Evolutionary conservation across 2,888 invertebrate genomes (phyloP).

Genomic region (Bembecia ichneumoniformis): DNA sequence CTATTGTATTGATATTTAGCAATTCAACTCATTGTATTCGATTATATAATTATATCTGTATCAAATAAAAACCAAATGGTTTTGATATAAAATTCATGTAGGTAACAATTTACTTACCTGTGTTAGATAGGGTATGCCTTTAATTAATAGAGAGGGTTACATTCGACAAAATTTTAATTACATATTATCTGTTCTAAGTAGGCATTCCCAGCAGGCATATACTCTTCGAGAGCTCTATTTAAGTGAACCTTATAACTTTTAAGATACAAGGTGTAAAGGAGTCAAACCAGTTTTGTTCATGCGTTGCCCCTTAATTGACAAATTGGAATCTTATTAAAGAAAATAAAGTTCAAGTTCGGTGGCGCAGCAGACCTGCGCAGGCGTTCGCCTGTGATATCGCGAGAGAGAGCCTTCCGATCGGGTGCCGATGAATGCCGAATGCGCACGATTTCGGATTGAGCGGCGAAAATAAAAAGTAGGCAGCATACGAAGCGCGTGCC

Average conservation of each 20-base stretch:
- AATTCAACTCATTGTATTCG: no score
- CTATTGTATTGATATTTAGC: no score
- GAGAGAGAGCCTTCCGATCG: slow-evolving; percentile 41
- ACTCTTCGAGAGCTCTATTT: slow-evolving; percentile 31
- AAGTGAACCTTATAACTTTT: slow-evolving; percentile 34
- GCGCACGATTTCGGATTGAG: slow-evolving; percentile 42
- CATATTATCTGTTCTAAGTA: no score
- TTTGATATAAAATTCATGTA: no score
- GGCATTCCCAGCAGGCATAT: no score
- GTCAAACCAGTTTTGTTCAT: slow-evolving; percentile 63
- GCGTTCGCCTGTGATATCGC: slow-evolving; percentile 38
- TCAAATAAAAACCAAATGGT: no score
- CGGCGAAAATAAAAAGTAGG: slow-evolving; percentile 61
- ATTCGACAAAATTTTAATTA: no score
- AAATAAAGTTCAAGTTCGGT: slow-evolving; percentile 67
- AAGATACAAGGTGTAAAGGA: slow-evolving; percentile 60
- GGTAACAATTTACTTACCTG: no score
- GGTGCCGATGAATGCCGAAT: slow-evolving; percentile 56
- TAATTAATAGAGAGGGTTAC: no score
- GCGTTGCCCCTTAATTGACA: slow-evolving; percentile 77
- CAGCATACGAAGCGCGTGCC: slow-evolving; percentile 81
- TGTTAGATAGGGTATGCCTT: no score
- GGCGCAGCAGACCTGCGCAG: slow-evolving; percentile 24
- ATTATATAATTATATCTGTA: no score
- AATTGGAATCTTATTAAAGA: slow-evolving; percentile 78